phyloP scores from a whole-genome alignment of 2,113 vertebrate species.

The Zosterops pallidus region DNA sequence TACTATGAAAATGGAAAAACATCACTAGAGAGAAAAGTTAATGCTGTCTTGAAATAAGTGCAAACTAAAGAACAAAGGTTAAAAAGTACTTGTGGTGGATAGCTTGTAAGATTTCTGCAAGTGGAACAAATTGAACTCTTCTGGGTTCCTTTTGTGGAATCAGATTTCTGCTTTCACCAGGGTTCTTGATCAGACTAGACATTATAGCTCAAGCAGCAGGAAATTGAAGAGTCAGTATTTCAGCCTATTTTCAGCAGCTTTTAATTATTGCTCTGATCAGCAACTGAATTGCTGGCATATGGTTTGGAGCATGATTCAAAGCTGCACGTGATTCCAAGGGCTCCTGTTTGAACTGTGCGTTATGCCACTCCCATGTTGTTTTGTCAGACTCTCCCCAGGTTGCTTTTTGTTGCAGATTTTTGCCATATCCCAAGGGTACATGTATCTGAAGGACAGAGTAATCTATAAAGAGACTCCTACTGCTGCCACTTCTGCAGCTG shows the following conservation, averaged over 20 bases:
- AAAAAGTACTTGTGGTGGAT: background rate
- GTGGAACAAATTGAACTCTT: background rate
- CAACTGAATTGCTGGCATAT: background rate
- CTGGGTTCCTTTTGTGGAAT: background rate
- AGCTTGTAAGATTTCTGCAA: background rate
- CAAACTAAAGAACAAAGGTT: background rate
- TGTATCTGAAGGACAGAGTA: background rate
- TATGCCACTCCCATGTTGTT: background rate
- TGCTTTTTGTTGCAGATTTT: background rate
- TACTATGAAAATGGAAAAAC: background rate
- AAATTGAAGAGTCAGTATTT: background rate
- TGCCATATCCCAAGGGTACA: background rate
- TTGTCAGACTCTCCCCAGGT: background rate
- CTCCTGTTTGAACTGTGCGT: background rate
- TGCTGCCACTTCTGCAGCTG: background rate
- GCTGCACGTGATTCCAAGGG: background rate
- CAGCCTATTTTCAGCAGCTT: constrained; percentile 21
- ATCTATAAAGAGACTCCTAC: background rate
- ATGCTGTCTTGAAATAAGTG: background rate
- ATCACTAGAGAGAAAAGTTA: background rate
- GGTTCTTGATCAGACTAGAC: background rate
- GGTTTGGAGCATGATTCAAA: background rate
- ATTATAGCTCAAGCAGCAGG: background rate
- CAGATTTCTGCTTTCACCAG: background rate
- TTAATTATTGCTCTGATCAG: background rate